phyloP scores from a whole-genome alignment of 2,797 vertebrate species.

The Danio kyathit region DNA sequence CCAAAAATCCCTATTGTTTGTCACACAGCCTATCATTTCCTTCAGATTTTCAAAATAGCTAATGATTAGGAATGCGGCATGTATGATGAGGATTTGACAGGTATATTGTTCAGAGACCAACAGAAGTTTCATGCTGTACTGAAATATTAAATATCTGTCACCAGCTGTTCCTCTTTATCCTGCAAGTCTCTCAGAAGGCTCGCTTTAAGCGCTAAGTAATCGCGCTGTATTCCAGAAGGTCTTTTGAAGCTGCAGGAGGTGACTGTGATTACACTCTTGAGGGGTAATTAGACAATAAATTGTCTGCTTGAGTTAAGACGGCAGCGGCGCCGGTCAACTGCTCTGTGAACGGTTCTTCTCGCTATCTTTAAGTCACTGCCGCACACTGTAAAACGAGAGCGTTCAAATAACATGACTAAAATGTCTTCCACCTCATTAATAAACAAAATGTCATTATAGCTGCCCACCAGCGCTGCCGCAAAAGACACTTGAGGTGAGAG shows the following conservation, averaged over 20 bases:
- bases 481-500: slow-evolving; percentile 22
- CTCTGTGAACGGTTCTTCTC: slow-evolving; percentile 21
- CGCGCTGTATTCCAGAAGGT: slow-evolving; percentile 10
- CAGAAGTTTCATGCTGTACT: background rate
- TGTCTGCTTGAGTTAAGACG: slow-evolving; percentile 30
- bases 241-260: background rate
- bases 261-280: slow-evolving; percentile 40
- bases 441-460: slow-evolving; percentile 4
- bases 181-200: background rate
- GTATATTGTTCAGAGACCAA: background rate
- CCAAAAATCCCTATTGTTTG: background rate
- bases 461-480: background rate
- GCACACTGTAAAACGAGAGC: background rate
- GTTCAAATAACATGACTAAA: background rate
- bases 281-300: slow-evolving; percentile 42
- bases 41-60: background rate
- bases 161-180: slow-evolving; percentile 5
- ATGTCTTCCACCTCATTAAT: background rate
- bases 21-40: background rate
- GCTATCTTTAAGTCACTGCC: background rate
- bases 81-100: background rate
- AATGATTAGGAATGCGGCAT: background rate
- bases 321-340: background rate
- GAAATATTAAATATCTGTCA: background rate
- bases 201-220: background rate